Evolutionary conservation across 2,888 invertebrate species (phyloP), one percentile per base, ranked within the genome.

Genomic region (Amblyjoppa fuscipennis): DNA sequence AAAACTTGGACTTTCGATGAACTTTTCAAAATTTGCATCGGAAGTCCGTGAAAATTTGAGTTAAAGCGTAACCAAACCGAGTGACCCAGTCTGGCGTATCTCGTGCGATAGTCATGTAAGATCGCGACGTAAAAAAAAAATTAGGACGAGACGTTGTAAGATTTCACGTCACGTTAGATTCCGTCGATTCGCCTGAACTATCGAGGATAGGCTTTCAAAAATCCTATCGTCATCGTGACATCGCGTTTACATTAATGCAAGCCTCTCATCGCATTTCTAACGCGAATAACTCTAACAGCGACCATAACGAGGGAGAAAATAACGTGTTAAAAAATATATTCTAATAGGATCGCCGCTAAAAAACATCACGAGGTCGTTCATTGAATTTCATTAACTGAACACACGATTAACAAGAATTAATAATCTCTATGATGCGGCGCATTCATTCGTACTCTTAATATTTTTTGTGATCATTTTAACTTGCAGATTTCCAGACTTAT

Each of bases 401-500:
- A 31, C 34, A 69, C 41, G 5, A 34, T 70, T 79, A 25, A 51
- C 13, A 31, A 31, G 13, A 25, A 64, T 56, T 64, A 34, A 34
- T 64, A 5, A 31, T 34, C n/a, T 56, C 53, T 6, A 6, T 7
- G 31, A 64, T n/a, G 16, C 31, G 34, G 45, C 25, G 45, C 25
- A 81, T 45, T 41, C 11, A 41, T 3, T 68, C n/a, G 41, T 71
- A 45, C 31, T 45, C 68, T 66, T 59, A 61, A 69, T 49, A 73
- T 51, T 34, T 45, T 7, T 51, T 59, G 51, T 78, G 71, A 53
- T 20, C 2, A 51, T 90, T 91, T 90, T 87, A 88, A 86, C 85
- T 93, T 93, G 68, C 94, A 97, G 95, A 93, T 97, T 97, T 94
- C 97, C 97, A 92, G 97, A 97, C 94, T 97, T 97, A 97, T 97